Base-by-base conservation (phyloP, 2,888 invertebrate genomes). In the Rhogogaster chlorosoma region DNA sequence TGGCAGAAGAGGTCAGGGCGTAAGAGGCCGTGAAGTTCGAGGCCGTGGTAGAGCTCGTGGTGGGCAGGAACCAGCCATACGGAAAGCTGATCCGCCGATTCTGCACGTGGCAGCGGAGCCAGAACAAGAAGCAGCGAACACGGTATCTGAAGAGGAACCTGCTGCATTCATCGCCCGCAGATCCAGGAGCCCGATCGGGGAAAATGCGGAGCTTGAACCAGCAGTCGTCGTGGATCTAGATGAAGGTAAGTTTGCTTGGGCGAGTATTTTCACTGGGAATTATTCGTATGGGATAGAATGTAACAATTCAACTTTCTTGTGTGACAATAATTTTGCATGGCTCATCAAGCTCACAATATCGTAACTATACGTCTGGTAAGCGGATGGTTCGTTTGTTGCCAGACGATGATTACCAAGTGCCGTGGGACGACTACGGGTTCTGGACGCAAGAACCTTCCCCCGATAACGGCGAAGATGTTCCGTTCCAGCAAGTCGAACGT, bases 331-430 rank as follows among this genome's bases (percentile, higher is more conserved):
- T 67, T 67, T 67, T 6, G 67, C 67, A 67, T 67, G 67, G 22
- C 22, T 26, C 67, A 22, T 26, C 26, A 26, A 22, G 67, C 15
- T 67, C 29, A 6, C 12, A 22, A 67, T 67, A 67, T 67, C 29
- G 67, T 67, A 67, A 67, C 29, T 67, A 26, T 67, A 67, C 67
- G 67, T 67, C 67, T 67, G 26, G n/a, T 22, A 12, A 67, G 67
- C 22, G 67, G 67, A 67, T 67, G 67, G 22, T 67, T 67, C 67
- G 67, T 67, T 67, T 22, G 22, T 67, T 22, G 15, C n/a, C 22
- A 67, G 67, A 67, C 10, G 67, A 22, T 29, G 67, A 67, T 67
- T 67, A 67, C 67, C 26, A 67, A 29, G 67, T 67, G 29, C 67
- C 22, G 5, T 10, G 29, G 29, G 67, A 67, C 67, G 67, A 67